Conservation (phyloP, 2,888 invertebrate species). For the Thelaira solivaga region DNA sequence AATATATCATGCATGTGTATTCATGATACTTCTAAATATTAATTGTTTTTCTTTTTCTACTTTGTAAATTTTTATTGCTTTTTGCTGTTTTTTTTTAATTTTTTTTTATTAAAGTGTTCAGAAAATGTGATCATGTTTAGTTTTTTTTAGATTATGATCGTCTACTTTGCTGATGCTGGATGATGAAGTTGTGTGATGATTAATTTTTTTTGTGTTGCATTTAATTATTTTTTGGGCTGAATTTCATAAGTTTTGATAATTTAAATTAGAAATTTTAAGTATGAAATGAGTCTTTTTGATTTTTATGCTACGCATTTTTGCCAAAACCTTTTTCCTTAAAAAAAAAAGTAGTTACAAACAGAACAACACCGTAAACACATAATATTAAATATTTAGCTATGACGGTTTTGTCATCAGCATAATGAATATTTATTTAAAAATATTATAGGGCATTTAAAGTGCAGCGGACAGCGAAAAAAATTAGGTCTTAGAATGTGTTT, state of each 20-base stretch:
- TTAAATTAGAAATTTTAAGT: background rate
- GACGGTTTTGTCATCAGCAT: no score
- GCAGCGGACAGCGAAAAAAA: no score
- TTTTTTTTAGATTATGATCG: conserved; percentile 16
- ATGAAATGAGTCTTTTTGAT: no score
- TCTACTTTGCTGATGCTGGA: background rate
- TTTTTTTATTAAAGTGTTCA: background rate
- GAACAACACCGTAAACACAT: no score
- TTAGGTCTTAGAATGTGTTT: no score
- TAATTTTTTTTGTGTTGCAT: background rate
- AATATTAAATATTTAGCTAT: no score
- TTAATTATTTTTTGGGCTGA: background rate
- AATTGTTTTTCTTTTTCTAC: conserved; percentile 26
- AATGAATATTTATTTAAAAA: no score
- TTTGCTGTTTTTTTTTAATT: background rate
- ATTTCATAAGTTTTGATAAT: background rate
- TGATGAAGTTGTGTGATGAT: conserved; percentile 29
- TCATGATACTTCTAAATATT: conserved; percentile 10
- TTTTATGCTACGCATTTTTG: no score
- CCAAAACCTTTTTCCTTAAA: no score
- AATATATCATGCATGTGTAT: background rate
- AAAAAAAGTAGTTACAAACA: no score
- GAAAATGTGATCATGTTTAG: conserved; percentile 23
- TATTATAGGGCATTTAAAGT: no score
- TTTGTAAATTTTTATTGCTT: conserved; percentile 29